A percentile compares a stretch with the other conserved stretches of the same genome.
phyloP scores from a whole-genome alignment of 2,113 vertebrate species.

The Phodopus roborovskii region DNA sequence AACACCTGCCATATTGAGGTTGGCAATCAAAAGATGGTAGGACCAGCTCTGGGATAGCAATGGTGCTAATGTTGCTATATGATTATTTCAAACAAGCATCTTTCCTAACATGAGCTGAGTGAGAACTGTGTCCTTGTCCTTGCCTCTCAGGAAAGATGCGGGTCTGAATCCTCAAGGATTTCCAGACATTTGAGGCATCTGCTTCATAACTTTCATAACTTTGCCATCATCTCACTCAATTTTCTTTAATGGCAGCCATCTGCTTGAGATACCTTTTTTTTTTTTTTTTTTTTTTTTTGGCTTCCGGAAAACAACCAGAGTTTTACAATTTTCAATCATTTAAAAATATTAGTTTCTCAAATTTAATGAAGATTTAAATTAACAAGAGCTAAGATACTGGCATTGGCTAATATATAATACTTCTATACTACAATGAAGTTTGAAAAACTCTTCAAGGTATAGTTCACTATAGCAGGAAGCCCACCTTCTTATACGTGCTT shows the following conservation, averaged over 20 bases:
- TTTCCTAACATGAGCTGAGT: constrained; percentile 34
- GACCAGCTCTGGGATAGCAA: background rate
- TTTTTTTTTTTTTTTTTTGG: background rate
- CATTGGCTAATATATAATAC: constrained; percentile 8
- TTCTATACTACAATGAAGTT: background rate
- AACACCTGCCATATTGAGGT: background rate
- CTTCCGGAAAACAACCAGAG: background rate
- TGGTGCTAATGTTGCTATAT: background rate
- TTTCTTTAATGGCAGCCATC: constrained; percentile 48
- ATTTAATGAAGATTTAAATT: constrained; percentile 2
- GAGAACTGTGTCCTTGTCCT: background rate
- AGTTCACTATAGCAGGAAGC: background rate
- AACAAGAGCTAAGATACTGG: background rate
- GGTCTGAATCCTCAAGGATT: constrained; percentile 8
- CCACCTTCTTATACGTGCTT: background rate
- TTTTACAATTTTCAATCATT: constrained; percentile 13
- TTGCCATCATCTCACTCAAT: background rate
- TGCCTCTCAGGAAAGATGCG: constrained; percentile 28
- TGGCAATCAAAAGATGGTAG: background rate
- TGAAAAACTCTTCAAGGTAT: background rate
- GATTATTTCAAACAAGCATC: constrained; percentile 27
- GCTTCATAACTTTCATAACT: background rate
- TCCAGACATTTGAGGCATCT: background rate
- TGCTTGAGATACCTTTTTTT: background rate
- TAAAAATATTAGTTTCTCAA: background rate